phyloP scores from a whole-genome alignment of 1,140 invertebrate species.

The Sitophilus oryzae region DNA sequence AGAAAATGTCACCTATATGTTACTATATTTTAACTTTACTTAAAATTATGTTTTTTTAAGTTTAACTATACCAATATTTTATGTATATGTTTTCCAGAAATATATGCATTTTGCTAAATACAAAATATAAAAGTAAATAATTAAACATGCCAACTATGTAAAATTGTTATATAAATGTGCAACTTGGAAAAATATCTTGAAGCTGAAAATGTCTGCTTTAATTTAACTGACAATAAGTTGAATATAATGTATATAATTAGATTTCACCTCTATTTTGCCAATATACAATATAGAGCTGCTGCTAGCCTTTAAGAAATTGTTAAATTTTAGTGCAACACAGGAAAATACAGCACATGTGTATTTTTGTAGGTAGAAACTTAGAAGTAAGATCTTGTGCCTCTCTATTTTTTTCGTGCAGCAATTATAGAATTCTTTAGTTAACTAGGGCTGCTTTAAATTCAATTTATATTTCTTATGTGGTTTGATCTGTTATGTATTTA shows the following conservation, averaged over 20 bases:
- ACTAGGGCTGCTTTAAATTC: no score
- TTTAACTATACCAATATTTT: no score
- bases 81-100: no score
- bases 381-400: not conserved
- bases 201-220: conserved; percentile 18
- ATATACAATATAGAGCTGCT: not conserved
- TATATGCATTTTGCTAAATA: no score
- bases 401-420: not conserved
- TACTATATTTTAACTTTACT: no score
- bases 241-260: conserved; percentile 14
- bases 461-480: no score
- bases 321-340: not conserved
- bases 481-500: not conserved
- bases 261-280: conserved; percentile 10
- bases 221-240: conserved; percentile 21
- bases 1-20: no score
- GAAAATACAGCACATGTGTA: conserved; percentile 13
- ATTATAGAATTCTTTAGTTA: not conserved
- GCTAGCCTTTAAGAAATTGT: not conserved
- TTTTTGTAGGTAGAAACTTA: not conserved
- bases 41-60: no score
- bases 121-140: no score
- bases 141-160: no score
- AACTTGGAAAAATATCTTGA: not conserved
- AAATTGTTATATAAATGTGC: no score